Evolutionary conservation across 64 coral and sea anemone species (phyloP).

Genomic region (Montipora foliosa): DNA sequence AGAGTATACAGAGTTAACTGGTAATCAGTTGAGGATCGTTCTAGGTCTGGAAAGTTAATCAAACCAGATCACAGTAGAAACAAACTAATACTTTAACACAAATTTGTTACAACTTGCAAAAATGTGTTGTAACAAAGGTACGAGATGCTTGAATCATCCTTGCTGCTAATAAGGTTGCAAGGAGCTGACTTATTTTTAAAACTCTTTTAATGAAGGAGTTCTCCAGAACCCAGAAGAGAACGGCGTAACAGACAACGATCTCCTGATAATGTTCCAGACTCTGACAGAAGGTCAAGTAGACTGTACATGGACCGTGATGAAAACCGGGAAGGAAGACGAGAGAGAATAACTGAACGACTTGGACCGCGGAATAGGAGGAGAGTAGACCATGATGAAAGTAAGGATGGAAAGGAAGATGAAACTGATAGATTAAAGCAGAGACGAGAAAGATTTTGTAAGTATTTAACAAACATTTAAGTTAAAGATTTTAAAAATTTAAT

Average conservation of each 20-base stretch:
- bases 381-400: not conserved
- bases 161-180: too few species aligned
- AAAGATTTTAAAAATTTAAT: too few species aligned
- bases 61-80: too few species aligned
- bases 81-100: too few species aligned
- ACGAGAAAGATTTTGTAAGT: constrained; percentile 23
- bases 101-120: too few species aligned
- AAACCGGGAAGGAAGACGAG: constrained; percentile 2
- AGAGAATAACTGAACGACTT: constrained; percentile 38
- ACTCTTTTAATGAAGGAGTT: not conserved
- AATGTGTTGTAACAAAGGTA: too few species aligned
- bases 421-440: constrained; percentile 3
- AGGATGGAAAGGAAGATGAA: not conserved
- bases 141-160: too few species aligned
- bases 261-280: constrained; percentile 4
- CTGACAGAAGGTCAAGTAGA: not conserved
- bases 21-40: too few species aligned
- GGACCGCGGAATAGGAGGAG: constrained; percentile 1
- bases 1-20: too few species aligned
- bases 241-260: constrained; percentile 28
- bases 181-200: not conserved
- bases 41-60: too few species aligned
- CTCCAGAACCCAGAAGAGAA: constrained; percentile 15
- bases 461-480: not conserved
- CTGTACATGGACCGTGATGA: constrained; percentile 46